Base-by-base conservation (phyloP, 2,113 vertebrate species). In the Prolemur simus region DNA sequence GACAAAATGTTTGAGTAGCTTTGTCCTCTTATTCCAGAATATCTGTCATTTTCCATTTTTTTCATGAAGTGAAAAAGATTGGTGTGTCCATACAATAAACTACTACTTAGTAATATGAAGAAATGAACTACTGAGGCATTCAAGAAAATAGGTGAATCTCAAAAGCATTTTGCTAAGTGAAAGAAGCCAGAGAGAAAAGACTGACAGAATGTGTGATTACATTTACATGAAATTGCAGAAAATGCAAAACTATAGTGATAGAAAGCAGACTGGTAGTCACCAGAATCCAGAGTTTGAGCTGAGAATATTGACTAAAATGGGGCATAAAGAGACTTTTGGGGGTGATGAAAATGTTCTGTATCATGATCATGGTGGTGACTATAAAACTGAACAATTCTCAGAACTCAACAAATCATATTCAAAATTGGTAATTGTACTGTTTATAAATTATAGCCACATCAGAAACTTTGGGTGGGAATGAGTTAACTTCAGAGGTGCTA, bases 91-190 rank as follows among this genome's bases (percentile, higher is more conserved):
- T 82, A 89, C 8, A 58, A 76, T 63, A 68, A 86, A 82, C 66
- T 91, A 71, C 37, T 89, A 84, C 25, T 89, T 89, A 96, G 58
- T 84, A 95, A 83, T 78, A 83, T 94, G 78, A 95, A 63, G 49
- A 97, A 94, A 95, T 45, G 37, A 87, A 96, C 32, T 84, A 73
- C 13, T 21, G 49, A 89, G 71, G 69, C 8, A 74, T 54, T 21
- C 29, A 91, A 66, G 34, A 76, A 91, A 76, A 66, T 34, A 13
- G 4, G 73, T 39, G 49, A 80, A 69, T 69, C 8, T 66, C 37
- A 80, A 89, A 92, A 91, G 25, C 32, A 80, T 78, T 96, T 91
- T 96, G 32, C 42, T 87, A 74, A 68, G 60, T 73, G 63, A 95
- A 93, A 85, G 39, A 84, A 84, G 29, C 13, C 27, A 49, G 29